Conservation (phyloP, 1,140 invertebrate species). For the Conus betulinus region DNA sequence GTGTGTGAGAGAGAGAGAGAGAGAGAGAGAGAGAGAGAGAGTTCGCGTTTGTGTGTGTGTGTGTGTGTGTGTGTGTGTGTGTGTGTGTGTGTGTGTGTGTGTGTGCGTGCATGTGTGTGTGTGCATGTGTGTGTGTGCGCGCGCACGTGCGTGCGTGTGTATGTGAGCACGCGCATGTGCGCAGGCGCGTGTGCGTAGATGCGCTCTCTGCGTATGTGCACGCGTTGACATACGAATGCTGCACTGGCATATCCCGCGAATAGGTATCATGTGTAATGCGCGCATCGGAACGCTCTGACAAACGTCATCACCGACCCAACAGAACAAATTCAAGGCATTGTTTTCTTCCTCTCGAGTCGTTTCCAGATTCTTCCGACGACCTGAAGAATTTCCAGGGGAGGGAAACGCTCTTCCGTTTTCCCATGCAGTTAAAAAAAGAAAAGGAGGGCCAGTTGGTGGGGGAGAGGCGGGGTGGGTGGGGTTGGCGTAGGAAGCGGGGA, state of each 20-base stretch:
- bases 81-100: slow-evolving; percentile 35
- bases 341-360: not conserved
- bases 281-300: too few relatives aligned
- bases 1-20: slow-evolving; percentile 11
- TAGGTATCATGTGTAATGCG: too few relatives aligned
- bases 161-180: not conserved
- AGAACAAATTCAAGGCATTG: not conserved
- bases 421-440: too few relatives aligned
- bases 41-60: slow-evolving; percentile 31
- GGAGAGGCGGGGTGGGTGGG: too few relatives aligned
- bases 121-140: slow-evolving; percentile 15
- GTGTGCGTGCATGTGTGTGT: slow-evolving; percentile 24
- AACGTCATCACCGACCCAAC: not conserved
- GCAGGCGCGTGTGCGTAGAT: not conserved
- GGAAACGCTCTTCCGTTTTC: not conserved
- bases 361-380: too few relatives aligned
- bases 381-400: not conserved
- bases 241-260: not conserved
- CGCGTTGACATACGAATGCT: too few relatives aligned
- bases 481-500: too few relatives aligned
- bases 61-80: slow-evolving; percentile 35
- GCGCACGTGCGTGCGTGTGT: slow-evolving; percentile 14
- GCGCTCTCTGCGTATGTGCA: not conserved
- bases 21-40: slow-evolving; percentile 24
- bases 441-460: too few relatives aligned